Conservation (phyloP, 2,797 vertebrate genomes). For the Danio kyathit region DNA sequence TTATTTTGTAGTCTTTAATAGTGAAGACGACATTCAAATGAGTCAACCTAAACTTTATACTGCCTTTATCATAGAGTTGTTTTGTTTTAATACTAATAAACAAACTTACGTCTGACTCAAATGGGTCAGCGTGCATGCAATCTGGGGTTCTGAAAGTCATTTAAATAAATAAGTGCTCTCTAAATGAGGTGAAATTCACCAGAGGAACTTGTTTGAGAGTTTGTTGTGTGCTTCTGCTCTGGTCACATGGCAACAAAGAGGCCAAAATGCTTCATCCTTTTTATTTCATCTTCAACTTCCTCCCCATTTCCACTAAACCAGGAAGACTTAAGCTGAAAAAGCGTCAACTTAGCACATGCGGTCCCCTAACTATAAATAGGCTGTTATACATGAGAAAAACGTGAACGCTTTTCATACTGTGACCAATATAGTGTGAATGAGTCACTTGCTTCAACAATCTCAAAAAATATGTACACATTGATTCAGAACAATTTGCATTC, state of each 20-base stretch:
- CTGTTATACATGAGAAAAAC: slow-evolving; percentile 62
- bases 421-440: not conserved
- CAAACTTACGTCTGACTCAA: not conserved
- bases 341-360: slow-evolving; percentile 72
- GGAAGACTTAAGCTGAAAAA: slow-evolving; percentile 77
- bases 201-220: slow-evolving; percentile 59
- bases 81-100: not conserved
- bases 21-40: not conserved
- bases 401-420: slow-evolving; percentile 36
- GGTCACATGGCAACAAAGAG: slow-evolving; percentile 68
- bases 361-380: slow-evolving; percentile 73
- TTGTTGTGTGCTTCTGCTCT: slow-evolving; percentile 61
- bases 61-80: not conserved
- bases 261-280: slow-evolving; percentile 64
- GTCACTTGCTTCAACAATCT: slow-evolving; percentile 5
- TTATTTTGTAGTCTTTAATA: not conserved
- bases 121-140: not conserved
- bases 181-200: slow-evolving; percentile 57
- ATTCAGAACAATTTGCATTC: not conserved
- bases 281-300: slow-evolving; percentile 73
- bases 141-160: not conserved
- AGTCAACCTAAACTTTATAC: not conserved
- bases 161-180: not conserved
- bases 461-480: not conserved
- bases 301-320: slow-evolving; percentile 78